Evolutionary conservation across 2,113 vertebrate species (phyloP), one percentile per base, ranked within the genome.

Genomic region (Coreoperca whiteheadi): DNA sequence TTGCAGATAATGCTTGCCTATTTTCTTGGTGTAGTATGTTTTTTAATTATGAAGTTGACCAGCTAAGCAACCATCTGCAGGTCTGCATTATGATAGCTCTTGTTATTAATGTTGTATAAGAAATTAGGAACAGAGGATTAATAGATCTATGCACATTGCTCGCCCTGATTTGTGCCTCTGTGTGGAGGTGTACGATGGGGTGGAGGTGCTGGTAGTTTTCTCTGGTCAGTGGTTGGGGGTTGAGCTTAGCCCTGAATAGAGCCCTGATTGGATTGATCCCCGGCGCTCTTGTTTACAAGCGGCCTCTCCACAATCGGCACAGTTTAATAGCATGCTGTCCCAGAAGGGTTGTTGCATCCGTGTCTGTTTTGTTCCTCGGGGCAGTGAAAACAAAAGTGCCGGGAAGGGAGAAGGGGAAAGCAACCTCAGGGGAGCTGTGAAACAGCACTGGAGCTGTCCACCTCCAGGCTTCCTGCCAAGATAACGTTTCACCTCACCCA

Each of bases 241-340:
- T 68, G 81, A 83, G 82, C 85, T 87, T 43, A 70, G 53, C 54
- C 60, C 69, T 89, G 84, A 90, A 90, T 87, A 84, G 88, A 87
- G 56, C 65, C 82, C 89, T 94, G 94, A 96, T 94, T 95, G 91
- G 91, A 95, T 95, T 94, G 95, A 95, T 95, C 94, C 91, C 89
- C 61, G 21, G 80, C 50, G 73, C 83, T 93, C 83, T 85, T 92
- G 88, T 95, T 95, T 94, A 94, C 91, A 95, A 94, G 92, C 84
- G 25, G 50, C 88, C 91, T 88, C 87, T 88, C 87, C 89, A 88
- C 93, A 93, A 88, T 92, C 89, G 84, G 80, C 85, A 85, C 83
- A 74, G 86, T 95, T 95, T 95, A 95, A 95, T 94, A 94, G 94
- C 70, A 34, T 74, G 15, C 74, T 46, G 81, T 94, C 94, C 94